phyloP scores from a whole-genome alignment of 2,888 invertebrate genomes.

The Trichogramma dendrolimi region DNA sequence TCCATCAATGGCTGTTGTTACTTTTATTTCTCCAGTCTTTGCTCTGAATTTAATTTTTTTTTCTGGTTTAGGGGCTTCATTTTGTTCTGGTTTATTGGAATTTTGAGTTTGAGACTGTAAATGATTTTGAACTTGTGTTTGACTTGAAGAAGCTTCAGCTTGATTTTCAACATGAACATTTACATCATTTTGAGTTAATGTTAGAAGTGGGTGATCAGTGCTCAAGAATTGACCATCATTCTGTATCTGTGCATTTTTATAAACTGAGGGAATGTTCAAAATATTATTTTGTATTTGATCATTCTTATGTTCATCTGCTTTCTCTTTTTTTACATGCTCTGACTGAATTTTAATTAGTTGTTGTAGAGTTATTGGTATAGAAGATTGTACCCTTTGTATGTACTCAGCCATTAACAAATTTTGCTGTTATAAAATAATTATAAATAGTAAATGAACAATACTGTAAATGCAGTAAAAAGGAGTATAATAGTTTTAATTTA shows the following conservation, averaged over 20 bases:
- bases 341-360: conserved; percentile 48
- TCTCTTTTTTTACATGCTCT: conserved; percentile 45
- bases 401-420: conserved; percentile 49
- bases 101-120: conserved; percentile 28
- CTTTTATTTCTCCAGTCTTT: conserved; percentile 51
- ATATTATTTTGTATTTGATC: conserved; percentile 46
- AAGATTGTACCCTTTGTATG: conserved; percentile 48
- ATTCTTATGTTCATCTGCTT: conserved; percentile 40
- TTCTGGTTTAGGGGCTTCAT: conserved; percentile 41
- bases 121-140: conserved; percentile 26
- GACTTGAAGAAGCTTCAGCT: conserved; percentile 36
- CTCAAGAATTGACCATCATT: conserved; percentile 41
- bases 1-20: conserved; percentile 49
- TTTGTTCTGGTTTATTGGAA: conserved; percentile 41
- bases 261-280: conserved; percentile 48
- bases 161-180: conserved; percentile 43
- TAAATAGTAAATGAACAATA: not conserved
- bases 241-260: conserved; percentile 41
- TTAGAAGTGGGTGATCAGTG: conserved; percentile 41
- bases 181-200: conserved; percentile 44
- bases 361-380: conserved; percentile 46
- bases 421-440: conserved; percentile 38
- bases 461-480: not conserved
- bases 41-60: conserved; percentile 50
- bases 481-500: not conserved